Evolutionary conservation across 2,113 vertebrate genomes (phyloP).

Genomic region (Agapornis roseicollis): DNA sequence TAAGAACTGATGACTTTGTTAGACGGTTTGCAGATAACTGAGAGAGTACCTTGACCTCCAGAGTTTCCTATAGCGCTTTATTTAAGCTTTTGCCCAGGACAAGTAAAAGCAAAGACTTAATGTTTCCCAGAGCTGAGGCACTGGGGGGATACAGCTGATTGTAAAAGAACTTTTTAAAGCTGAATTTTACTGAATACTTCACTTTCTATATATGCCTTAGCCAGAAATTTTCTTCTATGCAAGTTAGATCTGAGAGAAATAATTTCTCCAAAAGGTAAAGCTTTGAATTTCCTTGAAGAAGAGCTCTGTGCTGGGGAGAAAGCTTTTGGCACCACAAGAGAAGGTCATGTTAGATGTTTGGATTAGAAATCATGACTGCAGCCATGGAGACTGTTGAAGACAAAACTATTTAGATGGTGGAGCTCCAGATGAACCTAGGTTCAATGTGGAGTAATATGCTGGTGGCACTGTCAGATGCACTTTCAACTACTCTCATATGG

Average conservation of each 20-base stretch:
- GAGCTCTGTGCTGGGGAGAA: not conserved
- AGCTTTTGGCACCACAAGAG: not conserved
- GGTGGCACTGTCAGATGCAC: not conserved
- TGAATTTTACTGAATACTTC: not conserved
- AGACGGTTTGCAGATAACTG: not conserved
- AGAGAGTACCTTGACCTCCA: not conserved
- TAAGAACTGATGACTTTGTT: not conserved
- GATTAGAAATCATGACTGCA: not conserved
- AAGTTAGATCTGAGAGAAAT: not conserved
- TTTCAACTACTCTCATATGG: fast-evolving
- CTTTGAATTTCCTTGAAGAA: not conserved
- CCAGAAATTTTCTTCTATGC: not conserved
- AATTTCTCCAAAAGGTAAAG: not conserved
- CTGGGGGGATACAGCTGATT: fast-evolving
- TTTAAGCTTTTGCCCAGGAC: not conserved
- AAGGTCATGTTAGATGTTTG: not conserved
- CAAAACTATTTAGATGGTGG: not conserved
- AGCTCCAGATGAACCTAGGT: not conserved
- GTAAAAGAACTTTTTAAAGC: not conserved
- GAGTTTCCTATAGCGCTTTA: not conserved
- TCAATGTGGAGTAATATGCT: not conserved
- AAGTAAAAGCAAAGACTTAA: not conserved
- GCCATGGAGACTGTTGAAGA: not conserved
- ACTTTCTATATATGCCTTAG: not conserved
- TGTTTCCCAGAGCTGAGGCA: not conserved